Percentiles rank a stretch among this genome's conserved stretches.
Conservation (phyloP, 2,797 vertebrate species). For the Heliangelus exortis region DNA sequence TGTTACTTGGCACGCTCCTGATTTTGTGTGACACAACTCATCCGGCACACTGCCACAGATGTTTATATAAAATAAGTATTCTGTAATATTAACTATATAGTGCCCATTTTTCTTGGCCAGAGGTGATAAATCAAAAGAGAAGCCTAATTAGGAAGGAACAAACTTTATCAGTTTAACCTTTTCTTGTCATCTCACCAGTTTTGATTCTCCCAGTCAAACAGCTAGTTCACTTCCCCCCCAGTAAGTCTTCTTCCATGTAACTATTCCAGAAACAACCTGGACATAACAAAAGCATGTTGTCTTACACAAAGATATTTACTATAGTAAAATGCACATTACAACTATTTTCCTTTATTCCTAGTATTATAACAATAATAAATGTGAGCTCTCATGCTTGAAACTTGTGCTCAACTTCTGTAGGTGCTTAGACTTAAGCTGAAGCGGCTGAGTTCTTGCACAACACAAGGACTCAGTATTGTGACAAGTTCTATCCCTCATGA, state of each 20-base stretch:
- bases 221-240: neutral
- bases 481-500: neutral
- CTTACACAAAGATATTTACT: neutral
- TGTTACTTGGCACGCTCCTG: constrained; percentile 89
- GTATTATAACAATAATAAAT: neutral
- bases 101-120: constrained; percentile 78
- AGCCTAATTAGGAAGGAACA: constrained; percentile 76
- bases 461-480: neutral
- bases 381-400: neutral
- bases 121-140: constrained; percentile 90
- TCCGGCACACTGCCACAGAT: constrained; percentile 83
- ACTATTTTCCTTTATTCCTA: neutral
- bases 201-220: neutral
- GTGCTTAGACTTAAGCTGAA: neutral
- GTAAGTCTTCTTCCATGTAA: neutral
- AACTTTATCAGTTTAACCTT: neutral
- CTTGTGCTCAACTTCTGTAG: neutral
- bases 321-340: neutral
- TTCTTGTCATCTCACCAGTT: neutral
- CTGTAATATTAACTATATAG: constrained; percentile 77
- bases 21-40: constrained; percentile 73
- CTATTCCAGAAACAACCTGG: neutral
- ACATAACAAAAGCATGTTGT: neutral
- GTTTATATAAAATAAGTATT: constrained; percentile 88
- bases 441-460: accelerated